phyloP scores from a whole-genome alignment of 2,113 vertebrate genomes.

The Podarcis raffonei region DNA sequence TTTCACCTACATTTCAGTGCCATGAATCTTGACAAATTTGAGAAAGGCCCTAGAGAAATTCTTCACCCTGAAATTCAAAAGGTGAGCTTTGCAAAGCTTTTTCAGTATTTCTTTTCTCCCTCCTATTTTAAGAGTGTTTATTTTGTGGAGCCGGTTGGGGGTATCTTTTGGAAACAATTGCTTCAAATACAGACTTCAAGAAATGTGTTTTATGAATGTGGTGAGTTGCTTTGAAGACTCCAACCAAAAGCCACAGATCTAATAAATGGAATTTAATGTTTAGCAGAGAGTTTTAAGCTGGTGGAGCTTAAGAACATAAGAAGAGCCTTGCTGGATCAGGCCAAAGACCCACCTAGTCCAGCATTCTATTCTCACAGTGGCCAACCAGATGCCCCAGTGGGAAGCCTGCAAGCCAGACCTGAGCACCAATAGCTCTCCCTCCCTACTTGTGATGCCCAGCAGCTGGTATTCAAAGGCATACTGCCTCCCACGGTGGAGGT shows the following conservation, averaged over 20 bases:
- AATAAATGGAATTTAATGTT: background rate
- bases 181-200: background rate
- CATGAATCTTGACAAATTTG: constrained; percentile 98
- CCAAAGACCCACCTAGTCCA: background rate
- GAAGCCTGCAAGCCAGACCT: background rate
- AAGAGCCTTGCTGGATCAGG: background rate
- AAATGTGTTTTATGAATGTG: background rate
- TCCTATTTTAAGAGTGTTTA: accelerated
- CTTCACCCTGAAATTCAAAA: constrained; percentile 97
- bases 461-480: no score
- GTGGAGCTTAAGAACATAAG: background rate
- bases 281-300: no score
- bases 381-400: background rate
- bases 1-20: constrained; percentile 82
- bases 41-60: constrained; percentile 95
- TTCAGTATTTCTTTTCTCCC: background rate
- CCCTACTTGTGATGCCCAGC: no score
- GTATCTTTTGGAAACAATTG: background rate
- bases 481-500: no score
- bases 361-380: background rate
- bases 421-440: no score
- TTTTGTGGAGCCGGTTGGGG: background rate
- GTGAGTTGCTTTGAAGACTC: background rate
- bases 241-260: background rate
- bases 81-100: constrained; percentile 73